Evolutionary conservation across 1,140 invertebrate genomes (phyloP), one percentile per base, ranked within the genome.

Genomic region (Trichonephila inaurata): DNA sequence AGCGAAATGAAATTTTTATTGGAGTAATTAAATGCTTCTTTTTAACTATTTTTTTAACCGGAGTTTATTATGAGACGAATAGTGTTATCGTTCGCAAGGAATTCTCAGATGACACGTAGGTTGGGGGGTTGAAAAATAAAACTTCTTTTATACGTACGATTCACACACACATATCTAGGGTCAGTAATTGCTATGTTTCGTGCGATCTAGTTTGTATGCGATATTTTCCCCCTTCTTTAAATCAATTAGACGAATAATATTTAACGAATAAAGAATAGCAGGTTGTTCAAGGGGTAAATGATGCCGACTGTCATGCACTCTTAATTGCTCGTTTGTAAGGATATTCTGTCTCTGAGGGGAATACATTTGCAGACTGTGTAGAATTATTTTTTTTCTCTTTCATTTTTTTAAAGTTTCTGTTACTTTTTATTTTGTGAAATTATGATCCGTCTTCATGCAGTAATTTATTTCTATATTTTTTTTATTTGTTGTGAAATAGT

Each of bases 1-100:
- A 93, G 86, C 85, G 92, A 89, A 93, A 93, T 93, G 86, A 93
- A 93, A 93, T 93, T 93, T 93, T 93, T 93, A 93, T 93, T 93
- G 92, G 86, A 88, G 86, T 93, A 93, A 93, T 93, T 93, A 93
- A 93, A 93, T 88, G 92, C 69, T 81, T 88, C 85, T 93, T 93
- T 51, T 93, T 93, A 93, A 93, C 58, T 93, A 93, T 93, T 93
- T 93, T 93, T 93, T 92, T 85, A 62, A 61, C 60, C 10, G 61
- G 28, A 21, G 51, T 44, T 77, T 88, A 89, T 93, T 66, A 88
- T n/a, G 51, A 86, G 91, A 92, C 21, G 44, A 83, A 92, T 92
- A 92, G 85, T 81, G 86, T 88, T 93, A 93, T 93, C 92, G 85
- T 81, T 62, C 51, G 21, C n/a, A 24, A 58, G 51, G 62, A 93